Evolutionary conservation across 2,113 vertebrate species (phyloP).

Genomic region (Amphilophus citrinellus): DNA sequence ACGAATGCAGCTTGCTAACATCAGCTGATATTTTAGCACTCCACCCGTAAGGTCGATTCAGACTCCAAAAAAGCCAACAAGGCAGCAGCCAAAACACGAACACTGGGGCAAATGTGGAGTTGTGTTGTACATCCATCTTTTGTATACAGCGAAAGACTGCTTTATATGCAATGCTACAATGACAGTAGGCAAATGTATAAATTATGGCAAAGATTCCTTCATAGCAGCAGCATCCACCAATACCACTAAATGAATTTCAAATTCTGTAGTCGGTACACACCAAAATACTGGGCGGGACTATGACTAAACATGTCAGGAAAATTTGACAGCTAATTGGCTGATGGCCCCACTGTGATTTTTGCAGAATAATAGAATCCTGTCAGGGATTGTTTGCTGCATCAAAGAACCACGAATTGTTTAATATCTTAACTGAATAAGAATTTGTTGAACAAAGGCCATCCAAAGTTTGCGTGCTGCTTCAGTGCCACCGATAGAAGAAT

Average conservation of each 20-base stretch:
- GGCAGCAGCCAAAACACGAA: no score
- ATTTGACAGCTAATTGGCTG: neutral
- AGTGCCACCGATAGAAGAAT: neutral
- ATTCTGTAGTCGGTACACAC: neutral
- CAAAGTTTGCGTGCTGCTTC: neutral
- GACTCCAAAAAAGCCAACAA: no score
- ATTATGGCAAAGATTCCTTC: neutral
- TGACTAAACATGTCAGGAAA: neutral
- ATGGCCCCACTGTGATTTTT: neutral
- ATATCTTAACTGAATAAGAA: neutral
- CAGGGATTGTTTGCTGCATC: neutral
- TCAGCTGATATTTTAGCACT: no score
- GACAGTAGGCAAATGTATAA: neutral
- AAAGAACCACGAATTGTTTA: neutral
- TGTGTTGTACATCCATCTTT: no score
- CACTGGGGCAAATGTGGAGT: no score
- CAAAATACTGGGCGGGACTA: neutral
- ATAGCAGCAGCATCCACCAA: neutral
- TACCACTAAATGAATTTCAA: neutral
- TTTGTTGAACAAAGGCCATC: neutral
- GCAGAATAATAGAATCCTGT: slow-evolving; percentile 2
- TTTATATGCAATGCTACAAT: neutral
- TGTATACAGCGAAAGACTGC: no score
- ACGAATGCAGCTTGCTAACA: no score
- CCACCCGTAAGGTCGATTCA: no score